Evolutionary conservation across 1,140 invertebrate species (phyloP), one percentile per base, ranked within the genome.

Genomic region (Drosophila lacertosa): DNA sequence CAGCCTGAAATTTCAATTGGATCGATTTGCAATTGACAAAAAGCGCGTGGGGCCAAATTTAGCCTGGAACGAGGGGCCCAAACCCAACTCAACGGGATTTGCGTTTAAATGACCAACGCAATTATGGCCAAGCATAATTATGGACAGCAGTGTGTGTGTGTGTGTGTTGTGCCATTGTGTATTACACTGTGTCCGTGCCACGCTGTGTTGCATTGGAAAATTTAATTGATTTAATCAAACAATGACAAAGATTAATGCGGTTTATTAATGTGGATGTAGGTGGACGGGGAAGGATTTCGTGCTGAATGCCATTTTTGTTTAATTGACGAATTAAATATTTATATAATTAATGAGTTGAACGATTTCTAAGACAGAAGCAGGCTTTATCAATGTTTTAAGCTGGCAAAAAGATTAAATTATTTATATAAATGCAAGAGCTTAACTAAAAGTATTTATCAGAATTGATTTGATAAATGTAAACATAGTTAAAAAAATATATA

Each of bases 71-170:
- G 22, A 9, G 40, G 11, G 35, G 15, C 47, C 15, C 13, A 13
- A 16, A 9, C 16, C 9, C 32, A 32, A 18, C 37, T 58, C 20
- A 53, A 45, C 11, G 44, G 72, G 55, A 79, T 71, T 75, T 74
- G 62, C 50, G 71, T 80, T 80, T 48, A 80, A 80, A 79, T 80
- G 77, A 54, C 77, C 77, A 75, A 75, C 66, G 77, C 60, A 80
- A 80, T 80, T 80, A 80, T 75, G 70, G 70, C 45, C 64, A 64
- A 67, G 44, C 51, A 68, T 73, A 78, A 74, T 78, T 74, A 70
- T 63, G n/a, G 22, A 22, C 26, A 20, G 24, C 16, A 42, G 68
- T 16, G 1, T n/a, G 39, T 10, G 16, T 59, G 24, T 22, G 20
- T 35, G 39, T 42, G 10, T 10, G 15, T 11, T 44, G 24, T n/a